A percentile compares a stretch with the other conserved stretches of the same genome.
phyloP scores from a whole-genome alignment of 2,888 invertebrate genomes.

The Volucella inanis region DNA sequence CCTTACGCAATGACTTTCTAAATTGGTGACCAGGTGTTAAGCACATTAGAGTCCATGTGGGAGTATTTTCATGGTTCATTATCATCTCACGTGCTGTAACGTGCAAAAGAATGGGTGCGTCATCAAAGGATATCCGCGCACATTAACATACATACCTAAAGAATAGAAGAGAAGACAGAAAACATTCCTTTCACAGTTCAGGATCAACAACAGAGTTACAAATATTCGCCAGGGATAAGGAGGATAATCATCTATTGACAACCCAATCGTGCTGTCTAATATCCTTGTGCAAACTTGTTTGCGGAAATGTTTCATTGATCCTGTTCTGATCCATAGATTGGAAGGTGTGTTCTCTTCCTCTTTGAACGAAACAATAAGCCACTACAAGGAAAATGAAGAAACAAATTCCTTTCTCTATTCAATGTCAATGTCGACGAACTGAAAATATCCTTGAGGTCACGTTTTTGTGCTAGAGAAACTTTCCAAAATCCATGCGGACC shows the following conservation, averaged over 20 bases:
- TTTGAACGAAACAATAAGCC: conserved; percentile 28
- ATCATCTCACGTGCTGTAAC: conserved; percentile 67
- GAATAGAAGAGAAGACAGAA: too few relatives aligned
- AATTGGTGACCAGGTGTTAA: conserved; percentile 56
- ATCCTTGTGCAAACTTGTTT: conserved; percentile 64
- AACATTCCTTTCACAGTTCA: conserved; percentile 49
- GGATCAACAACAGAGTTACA: conserved; percentile 39
- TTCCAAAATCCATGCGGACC: conserved; percentile 49
- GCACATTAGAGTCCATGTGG: not conserved
- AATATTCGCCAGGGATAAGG: conserved; percentile 49
- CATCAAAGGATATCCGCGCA: conserved; percentile 45
- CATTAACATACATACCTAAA: conserved; percentile 16
- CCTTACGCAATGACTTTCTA: conserved; percentile 61
- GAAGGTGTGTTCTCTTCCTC: conserved; percentile 36
- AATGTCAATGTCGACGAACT: conserved; percentile 31
- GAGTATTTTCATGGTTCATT: conserved; percentile 33
- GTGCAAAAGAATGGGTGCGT: conserved; percentile 34
- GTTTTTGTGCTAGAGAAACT: conserved; percentile 31
- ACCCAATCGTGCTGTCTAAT: conserved; percentile 62
- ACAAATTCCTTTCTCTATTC: conserved; percentile 27
- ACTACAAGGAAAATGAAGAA: conserved; percentile 55
- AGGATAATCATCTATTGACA: conserved; percentile 65
- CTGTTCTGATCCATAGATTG: conserved; percentile 15
- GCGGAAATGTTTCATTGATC: conserved; percentile 73
- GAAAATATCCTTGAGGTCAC: conserved; percentile 64